Conservation (phyloP, 2,888 invertebrate species). For the Brenthis hecate region DNA sequence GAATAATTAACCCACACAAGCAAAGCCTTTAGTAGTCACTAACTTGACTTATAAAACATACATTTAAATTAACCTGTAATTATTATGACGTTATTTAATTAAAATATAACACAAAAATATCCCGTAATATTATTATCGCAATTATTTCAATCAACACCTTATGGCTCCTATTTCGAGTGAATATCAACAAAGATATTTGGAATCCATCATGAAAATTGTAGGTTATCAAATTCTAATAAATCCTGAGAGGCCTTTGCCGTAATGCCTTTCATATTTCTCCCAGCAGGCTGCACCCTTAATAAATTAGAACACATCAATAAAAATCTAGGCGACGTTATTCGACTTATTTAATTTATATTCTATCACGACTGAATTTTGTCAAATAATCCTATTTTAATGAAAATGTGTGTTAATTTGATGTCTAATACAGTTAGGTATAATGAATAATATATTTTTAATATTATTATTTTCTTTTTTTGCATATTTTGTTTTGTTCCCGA, state of each 20-base stretch:
- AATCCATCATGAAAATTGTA: slow-evolving; percentile 12
- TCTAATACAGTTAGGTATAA: too few relatives aligned
- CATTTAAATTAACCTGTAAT: too few relatives aligned
- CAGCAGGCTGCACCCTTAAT: slow-evolving; percentile 75
- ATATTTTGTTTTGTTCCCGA: too few relatives aligned
- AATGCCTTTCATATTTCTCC: slow-evolving; percentile 38
- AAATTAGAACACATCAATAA: slow-evolving; percentile 80
- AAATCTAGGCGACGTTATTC: slow-evolving; percentile 71
- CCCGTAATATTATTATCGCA: slow-evolving; percentile 21
- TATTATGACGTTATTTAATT: too few relatives aligned
- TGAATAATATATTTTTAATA: too few relatives aligned
- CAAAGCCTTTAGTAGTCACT: too few relatives aligned
- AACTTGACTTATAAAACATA: too few relatives aligned
- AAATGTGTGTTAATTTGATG: background rate
- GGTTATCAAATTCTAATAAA: slow-evolving; percentile 35
- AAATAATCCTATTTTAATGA: slow-evolving; percentile 48
- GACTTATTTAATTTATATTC: slow-evolving; percentile 82
- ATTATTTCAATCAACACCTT: slow-evolving; percentile 45
- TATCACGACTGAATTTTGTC: slow-evolving; percentile 74
- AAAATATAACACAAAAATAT: too few relatives aligned
- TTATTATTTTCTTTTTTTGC: too few relatives aligned
- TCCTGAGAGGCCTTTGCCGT: slow-evolving; percentile 12
- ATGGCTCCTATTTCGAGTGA: slow-evolving; percentile 43
- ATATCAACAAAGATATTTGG: slow-evolving; percentile 20
- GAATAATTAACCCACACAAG: too few relatives aligned